Conservation (phyloP, 2,797 vertebrate genomes). For the Phoeniculus purpureus region DNA sequence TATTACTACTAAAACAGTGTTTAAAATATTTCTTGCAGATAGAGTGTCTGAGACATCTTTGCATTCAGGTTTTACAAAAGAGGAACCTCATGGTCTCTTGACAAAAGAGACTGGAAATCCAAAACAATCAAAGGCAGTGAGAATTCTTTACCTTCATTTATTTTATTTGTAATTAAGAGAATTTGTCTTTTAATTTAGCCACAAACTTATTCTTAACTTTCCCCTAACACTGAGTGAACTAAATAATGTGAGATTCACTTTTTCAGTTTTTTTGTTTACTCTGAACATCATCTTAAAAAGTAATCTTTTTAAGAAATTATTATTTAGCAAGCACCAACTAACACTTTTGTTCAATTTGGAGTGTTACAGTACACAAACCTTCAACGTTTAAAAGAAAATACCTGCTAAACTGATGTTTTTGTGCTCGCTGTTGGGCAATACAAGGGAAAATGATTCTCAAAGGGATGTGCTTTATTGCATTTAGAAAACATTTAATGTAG, state of each 20-base stretch:
- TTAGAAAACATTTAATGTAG: neutral
- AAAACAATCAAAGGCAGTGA: conserved; percentile 41
- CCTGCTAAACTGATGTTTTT: neutral
- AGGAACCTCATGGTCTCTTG: conserved; percentile 17
- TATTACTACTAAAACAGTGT: conserved; percentile 31
- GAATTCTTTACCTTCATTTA: conserved; percentile 13
- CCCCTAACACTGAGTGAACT: neutral
- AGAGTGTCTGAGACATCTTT: conserved; percentile 58
- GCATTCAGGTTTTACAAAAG: conserved; percentile 19
- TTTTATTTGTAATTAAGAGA: conserved; percentile 6
- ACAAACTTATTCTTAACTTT: neutral
- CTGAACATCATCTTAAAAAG: neutral
- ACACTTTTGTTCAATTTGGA: neutral
- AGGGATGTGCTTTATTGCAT: neutral
- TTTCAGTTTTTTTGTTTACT: neutral
- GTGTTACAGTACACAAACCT: neutral
- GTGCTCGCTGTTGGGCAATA: neutral
- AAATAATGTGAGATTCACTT: neutral
- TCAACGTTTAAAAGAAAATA: neutral
- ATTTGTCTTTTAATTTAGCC: neutral
- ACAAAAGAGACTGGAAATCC: conserved; percentile 32
- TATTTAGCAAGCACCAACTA: neutral
- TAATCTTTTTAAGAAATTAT: neutral
- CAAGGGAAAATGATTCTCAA: neutral
- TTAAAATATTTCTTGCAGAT: conserved; percentile 62